These are phyloP conservation scores for Salticus scenicus DNA, from an alignment of 2,888 invertebrate species.

Conservation along the genomic window DNA sequence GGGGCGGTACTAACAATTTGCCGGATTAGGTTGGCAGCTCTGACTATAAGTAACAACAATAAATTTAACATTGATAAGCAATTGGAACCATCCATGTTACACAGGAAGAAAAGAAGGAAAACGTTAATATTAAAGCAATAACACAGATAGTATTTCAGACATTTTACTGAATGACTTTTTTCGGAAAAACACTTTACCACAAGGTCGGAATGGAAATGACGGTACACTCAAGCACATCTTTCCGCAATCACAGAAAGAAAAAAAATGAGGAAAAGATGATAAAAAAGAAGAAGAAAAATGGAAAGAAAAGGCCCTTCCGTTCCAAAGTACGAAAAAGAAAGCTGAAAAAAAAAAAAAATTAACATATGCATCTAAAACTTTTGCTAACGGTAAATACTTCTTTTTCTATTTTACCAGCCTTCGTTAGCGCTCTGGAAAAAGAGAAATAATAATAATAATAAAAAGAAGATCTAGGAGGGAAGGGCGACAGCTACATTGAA, in stretches of 20 bases:
- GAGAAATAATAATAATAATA: background rate
- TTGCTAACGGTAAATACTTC: background rate
- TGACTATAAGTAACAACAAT: too few species aligned
- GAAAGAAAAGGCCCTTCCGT: too few species aligned
- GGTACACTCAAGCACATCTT: background rate
- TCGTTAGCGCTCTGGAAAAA: background rate
- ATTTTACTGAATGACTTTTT: too few species aligned
- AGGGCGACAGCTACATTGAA: background rate
- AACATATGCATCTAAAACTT: slow-evolving; percentile 5
- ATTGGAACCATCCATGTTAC: too few species aligned
- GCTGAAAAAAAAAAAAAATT: background rate
- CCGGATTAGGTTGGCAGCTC: too few species aligned
- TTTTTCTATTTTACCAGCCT: background rate
- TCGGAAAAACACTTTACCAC: background rate
- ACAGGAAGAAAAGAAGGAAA: too few species aligned
- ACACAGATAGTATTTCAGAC: too few species aligned
- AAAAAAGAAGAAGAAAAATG: too few species aligned
- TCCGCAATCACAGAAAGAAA: background rate
- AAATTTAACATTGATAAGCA: too few species aligned
- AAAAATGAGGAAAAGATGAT: too few species aligned
- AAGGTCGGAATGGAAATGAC: background rate
- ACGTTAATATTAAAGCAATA: too few species aligned
- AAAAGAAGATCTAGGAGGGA: background rate
- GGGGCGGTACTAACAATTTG: too few species aligned
- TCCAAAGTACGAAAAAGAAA: background rate